Evolutionary conservation across 1,140 invertebrate genomes (phyloP).

Genomic region (Nylanderia fulva): DNA sequence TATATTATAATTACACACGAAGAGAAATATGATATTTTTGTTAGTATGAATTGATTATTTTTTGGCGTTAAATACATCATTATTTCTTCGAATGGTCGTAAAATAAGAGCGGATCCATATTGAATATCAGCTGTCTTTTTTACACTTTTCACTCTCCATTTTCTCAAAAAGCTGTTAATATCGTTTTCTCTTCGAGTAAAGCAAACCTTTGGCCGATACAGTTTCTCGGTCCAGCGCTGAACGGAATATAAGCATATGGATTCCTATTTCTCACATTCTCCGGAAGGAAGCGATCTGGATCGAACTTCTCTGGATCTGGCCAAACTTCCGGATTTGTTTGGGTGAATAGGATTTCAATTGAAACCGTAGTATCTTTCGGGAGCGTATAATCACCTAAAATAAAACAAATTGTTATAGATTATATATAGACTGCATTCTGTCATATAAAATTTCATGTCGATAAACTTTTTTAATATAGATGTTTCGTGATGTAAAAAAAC

Average conservation of each 20-base stretch:
- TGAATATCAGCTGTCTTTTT: conserved; percentile 77
- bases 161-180: conserved; percentile 86
- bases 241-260: conserved; percentile 88
- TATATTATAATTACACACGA: too few species aligned
- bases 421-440: neutral
- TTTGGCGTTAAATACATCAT: conserved; percentile 63
- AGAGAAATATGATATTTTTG: conserved; percentile 2
- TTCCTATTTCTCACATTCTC: conserved; percentile 85
- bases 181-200: conserved; percentile 86
- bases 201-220: conserved; percentile 82
- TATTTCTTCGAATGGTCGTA: conserved; percentile 74
- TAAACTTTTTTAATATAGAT: neutral
- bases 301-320: conserved; percentile 90
- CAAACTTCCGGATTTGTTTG: conserved; percentile 86
- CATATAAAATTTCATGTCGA: neutral
- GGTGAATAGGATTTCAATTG: conserved; percentile 86
- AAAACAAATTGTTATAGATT: neutral
- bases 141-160: conserved; percentile 85
- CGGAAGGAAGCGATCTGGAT: conserved; percentile 86
- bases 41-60: conserved; percentile 32
- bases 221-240: conserved; percentile 76
- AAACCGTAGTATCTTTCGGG: conserved; percentile 81
- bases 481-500: neutral
- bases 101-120: conserved; percentile 71
- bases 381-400: conserved; percentile 74